phyloP scores from a whole-genome alignment of 92 coral and sea anemone genomes.

The Nematostella vectensis region DNA sequence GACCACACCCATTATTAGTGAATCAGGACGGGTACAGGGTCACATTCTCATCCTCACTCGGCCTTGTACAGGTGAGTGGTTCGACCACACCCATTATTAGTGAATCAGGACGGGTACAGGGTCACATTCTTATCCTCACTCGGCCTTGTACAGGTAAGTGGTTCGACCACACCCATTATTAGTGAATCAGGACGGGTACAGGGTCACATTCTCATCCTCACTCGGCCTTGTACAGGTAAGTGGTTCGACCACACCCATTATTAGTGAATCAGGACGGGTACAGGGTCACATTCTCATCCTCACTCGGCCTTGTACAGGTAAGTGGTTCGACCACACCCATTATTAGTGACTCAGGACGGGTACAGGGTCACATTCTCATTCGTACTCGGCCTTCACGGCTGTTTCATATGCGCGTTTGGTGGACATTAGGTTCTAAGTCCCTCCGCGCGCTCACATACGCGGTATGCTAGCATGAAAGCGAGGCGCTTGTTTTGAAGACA shows the following conservation, averaged over 20 bases:
- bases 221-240: conserved; percentile 66
- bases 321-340: conserved; percentile 60
- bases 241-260: conserved; percentile 58
- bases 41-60: conserved; percentile 48
- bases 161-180: conserved; percentile 59
- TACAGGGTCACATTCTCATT: conserved; percentile 63
- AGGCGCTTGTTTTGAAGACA: too few relatives aligned
- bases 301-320: conserved; percentile 67
- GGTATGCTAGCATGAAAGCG: too few relatives aligned
- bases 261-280: conserved; percentile 69
- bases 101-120: conserved; percentile 71
- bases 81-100: conserved; percentile 66
- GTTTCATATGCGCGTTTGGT: too few relatives aligned
- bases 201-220: conserved; percentile 55
- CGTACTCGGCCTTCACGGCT: conserved; percentile 51
- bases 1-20: conserved; percentile 67
- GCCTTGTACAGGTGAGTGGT: conserved; percentile 64
- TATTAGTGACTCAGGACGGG: conserved; percentile 65
- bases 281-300: conserved; percentile 60
- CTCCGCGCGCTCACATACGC: too few relatives aligned
- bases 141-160: conserved; percentile 69
- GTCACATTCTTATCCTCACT: conserved; percentile 47
- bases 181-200: conserved; percentile 71
- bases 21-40: conserved; percentile 72
- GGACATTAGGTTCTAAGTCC: too few relatives aligned